Percentiles rank a stretch among this genome's conserved stretches.
These are phyloP conservation scores for Pyrrhia umbra DNA, from an alignment of 2,888 invertebrate species.

Conservation along the genomic window DNA sequence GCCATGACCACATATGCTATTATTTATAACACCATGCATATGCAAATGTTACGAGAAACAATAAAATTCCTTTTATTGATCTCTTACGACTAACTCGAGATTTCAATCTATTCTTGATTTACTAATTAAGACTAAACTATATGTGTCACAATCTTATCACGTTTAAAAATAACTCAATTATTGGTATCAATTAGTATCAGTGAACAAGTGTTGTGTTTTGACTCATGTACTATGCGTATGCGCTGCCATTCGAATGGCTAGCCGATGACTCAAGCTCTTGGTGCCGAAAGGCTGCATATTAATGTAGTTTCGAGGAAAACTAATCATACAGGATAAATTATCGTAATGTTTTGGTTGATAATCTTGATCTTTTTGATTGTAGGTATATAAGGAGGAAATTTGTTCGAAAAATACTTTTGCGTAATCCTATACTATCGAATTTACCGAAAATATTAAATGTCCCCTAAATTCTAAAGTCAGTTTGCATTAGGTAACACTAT, in stretches of 20 bases:
- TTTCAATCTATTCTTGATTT: slow-evolving; percentile 18
- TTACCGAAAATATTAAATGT: too few species aligned
- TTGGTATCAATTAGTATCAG: slow-evolving; percentile 60
- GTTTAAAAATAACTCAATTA: slow-evolving; percentile 60
- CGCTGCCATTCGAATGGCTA: slow-evolving; percentile 48
- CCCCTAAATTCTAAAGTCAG: too few species aligned
- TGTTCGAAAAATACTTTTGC: background rate
- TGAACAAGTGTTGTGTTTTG: slow-evolving; percentile 53
- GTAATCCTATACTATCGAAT: background rate
- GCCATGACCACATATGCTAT: slow-evolving; percentile 31
- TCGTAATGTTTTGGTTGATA: slow-evolving; percentile 25
- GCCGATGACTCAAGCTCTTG: slow-evolving; percentile 64
- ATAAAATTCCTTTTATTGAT: slow-evolving; percentile 25
- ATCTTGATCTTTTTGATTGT: slow-evolving; percentile 5
- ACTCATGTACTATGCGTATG: slow-evolving; percentile 49
- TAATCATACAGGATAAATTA: slow-evolving; percentile 62
- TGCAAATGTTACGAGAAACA: slow-evolving; percentile 24
- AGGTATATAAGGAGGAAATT: slow-evolving; percentile 20
- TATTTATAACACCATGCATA: slow-evolving; percentile 26
- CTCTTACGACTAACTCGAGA: slow-evolving; percentile 1
- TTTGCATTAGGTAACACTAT: too few species aligned
- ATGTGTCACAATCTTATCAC: slow-evolving; percentile 59
- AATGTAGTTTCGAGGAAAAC: slow-evolving; percentile 69
- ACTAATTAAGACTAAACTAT: slow-evolving; percentile 33
- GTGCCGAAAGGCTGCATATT: slow-evolving; percentile 52